Conservation (phyloP, 2,113 vertebrate species). For the Eclectus roratus region DNA sequence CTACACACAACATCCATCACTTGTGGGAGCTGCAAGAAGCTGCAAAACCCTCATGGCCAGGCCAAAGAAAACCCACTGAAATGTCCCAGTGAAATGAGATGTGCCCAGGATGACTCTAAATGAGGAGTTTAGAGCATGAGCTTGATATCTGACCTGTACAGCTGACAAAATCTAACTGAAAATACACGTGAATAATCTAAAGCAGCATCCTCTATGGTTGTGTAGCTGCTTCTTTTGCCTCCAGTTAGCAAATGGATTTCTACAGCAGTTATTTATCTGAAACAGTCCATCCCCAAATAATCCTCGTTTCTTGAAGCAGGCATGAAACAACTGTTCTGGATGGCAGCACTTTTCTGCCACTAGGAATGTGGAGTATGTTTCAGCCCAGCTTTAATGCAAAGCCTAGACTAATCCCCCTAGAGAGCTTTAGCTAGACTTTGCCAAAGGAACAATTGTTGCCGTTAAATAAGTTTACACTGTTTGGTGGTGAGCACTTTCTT, state of each 20-base stretch:
- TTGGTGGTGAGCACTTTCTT: background rate
- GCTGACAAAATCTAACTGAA: background rate
- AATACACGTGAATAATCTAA: background rate
- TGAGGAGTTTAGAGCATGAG: rapidly evolving
- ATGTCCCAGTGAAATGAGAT: background rate
- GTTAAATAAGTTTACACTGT: background rate
- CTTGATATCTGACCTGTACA: background rate
- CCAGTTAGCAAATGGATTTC: background rate
- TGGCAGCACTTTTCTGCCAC: background rate
- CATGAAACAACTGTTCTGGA: background rate
- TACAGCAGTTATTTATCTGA: background rate
- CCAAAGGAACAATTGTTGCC: constrained; percentile 23
- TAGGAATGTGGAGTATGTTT: constrained; percentile 32
- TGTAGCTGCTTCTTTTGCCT: background rate
- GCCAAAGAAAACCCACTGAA: background rate
- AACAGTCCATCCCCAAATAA: background rate
- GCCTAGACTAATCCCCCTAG: constrained; percentile 3
- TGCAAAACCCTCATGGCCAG: background rate
- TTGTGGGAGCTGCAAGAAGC: background rate
- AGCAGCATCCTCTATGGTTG: background rate
- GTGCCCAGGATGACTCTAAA: too few species aligned
- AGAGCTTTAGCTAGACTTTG: constrained; percentile 4
- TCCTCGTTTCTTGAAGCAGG: background rate
- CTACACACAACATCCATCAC: rapidly evolving
- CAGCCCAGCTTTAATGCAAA: constrained; percentile 19